These are phyloP conservation scores for Phyllostomus hastatus DNA, from an alignment of 2,113 vertebrate species.

Conservation along the genomic window DNA sequence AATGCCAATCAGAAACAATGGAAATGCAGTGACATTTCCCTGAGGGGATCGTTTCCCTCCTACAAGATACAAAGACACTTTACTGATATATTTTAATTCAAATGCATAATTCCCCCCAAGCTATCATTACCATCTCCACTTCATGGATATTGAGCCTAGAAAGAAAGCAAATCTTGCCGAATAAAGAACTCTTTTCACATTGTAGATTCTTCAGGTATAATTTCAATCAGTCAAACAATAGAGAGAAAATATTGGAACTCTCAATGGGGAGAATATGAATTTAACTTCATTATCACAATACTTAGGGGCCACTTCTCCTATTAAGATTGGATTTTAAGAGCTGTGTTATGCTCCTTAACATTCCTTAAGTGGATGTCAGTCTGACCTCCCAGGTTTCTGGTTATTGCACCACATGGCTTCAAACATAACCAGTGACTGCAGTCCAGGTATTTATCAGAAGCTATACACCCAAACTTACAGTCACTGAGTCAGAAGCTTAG, in stretches of 20 bases:
- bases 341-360: background rate
- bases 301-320: background rate
- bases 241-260: background rate
- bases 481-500: background rate
- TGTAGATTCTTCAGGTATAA: conserved; percentile 1
- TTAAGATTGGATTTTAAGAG: background rate
- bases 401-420: background rate
- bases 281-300: background rate
- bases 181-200: background rate
- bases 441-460: background rate
- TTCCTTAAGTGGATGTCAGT: background rate
- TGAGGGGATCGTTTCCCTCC: background rate
- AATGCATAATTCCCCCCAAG: background rate
- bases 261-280: background rate
- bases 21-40: background rate
- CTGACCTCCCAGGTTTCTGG: background rate
- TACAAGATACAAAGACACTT: background rate
- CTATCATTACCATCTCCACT: background rate
- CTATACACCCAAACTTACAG: background rate
- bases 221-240: background rate
- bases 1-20: background rate
- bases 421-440: background rate
- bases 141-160: background rate
- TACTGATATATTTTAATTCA: background rate
- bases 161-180: conserved; percentile 11